These are phyloP conservation scores for Nansenia antarctica DNA, from an alignment of 2,113 vertebrate species.

Conservation along the genomic window DNA sequence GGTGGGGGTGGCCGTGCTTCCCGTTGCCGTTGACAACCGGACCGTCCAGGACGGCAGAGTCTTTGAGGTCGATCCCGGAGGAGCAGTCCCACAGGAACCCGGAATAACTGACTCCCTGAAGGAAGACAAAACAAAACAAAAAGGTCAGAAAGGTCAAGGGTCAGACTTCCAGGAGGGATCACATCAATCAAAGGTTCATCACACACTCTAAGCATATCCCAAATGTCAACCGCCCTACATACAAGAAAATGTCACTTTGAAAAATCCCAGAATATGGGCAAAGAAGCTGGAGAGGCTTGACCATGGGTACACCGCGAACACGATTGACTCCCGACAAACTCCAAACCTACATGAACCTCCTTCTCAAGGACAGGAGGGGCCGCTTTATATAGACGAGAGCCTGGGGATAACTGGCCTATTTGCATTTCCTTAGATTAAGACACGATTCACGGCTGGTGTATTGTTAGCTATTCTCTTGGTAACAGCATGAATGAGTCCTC, in stretches of 20 bases:
- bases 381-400: background rate
- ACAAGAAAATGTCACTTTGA: no score
- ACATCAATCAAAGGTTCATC: conserved; percentile 6
- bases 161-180: conserved; percentile 19
- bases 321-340: no score
- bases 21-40: conserved; percentile 80
- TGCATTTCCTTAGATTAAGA: background rate
- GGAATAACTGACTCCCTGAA: conserved; percentile 79
- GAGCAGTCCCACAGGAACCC: conserved; percentile 92
- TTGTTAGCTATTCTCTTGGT: background rate
- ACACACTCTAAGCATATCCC: background rate
- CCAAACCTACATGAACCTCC: no score
- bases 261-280: no score
- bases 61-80: conserved; percentile 84
- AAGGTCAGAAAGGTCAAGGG: background rate
- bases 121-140: no score
- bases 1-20: conserved; percentile 47
- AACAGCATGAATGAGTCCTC: background rate
- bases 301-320: no score
- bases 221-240: no score
- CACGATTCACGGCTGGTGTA: background rate
- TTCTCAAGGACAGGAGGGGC: background rate
- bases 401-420: background rate
- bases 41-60: conserved; percentile 68
- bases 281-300: no score